Conservation (phyloP, 2,888 invertebrate genomes). For the Apotomis capreana region DNA sequence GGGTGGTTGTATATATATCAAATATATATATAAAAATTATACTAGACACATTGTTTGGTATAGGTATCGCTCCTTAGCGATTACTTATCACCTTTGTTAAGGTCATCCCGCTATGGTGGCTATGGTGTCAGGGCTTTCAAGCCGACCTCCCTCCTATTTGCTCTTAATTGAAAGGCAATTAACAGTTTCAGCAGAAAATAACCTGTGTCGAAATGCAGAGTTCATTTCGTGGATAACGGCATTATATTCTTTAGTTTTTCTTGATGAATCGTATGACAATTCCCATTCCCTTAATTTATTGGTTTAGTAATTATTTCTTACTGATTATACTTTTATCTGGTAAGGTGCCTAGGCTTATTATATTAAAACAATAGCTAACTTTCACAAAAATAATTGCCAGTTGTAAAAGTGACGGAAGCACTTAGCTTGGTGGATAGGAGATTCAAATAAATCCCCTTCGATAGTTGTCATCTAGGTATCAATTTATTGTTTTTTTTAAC, state of each 20-base stretch:
- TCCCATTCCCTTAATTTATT: background rate
- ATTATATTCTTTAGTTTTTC: background rate
- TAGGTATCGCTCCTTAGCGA: background rate
- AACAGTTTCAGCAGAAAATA: conserved; percentile 5
- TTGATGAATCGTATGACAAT: background rate
- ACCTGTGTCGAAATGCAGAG: background rate
- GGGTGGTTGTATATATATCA: no score
- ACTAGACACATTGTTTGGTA: background rate
- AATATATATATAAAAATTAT: no score
- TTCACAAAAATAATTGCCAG: conserved; percentile 6
- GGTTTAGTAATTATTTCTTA: background rate
- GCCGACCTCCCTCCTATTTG: conserved; percentile 8
- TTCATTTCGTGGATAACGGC: background rate
- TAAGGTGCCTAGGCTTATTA: background rate
- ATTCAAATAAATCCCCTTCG: no score
- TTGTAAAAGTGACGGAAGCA: no score
- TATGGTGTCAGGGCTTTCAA: conserved; percentile 2
- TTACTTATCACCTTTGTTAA: background rate
- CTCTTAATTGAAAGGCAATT: conserved; percentile 6
- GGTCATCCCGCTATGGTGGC: background rate
- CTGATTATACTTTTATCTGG: background rate
- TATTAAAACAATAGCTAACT: conserved; percentile 8
- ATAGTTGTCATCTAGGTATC: no score
- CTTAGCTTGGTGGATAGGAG: no score
- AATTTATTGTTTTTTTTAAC: no score